These are phyloP conservation scores for Trimorus sp. DNA, from an alignment of 2,888 invertebrate species.

Conservation along the genomic window DNA sequence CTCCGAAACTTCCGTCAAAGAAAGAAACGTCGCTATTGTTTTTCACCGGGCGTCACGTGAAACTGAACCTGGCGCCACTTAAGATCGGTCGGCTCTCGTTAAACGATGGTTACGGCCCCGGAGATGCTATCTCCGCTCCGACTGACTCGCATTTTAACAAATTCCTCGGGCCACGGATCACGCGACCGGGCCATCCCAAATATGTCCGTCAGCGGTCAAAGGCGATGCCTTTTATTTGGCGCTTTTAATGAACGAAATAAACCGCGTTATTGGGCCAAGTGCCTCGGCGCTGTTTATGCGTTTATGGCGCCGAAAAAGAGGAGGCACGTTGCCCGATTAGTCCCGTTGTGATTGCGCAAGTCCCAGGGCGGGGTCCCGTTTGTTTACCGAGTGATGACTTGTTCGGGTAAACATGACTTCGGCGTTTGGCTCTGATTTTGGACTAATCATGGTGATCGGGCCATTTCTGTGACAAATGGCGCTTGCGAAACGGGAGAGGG, in stretches of 20 bases:
- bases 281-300: slow-evolving; percentile 50
- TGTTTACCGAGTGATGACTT: slow-evolving; percentile 33
- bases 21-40: slow-evolving; percentile 53
- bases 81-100: slow-evolving; percentile 75
- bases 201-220: slow-evolving; percentile 52
- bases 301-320: slow-evolving; percentile 42
- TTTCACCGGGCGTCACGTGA: slow-evolving; percentile 65
- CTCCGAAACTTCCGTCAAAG: slow-evolving; percentile 39
- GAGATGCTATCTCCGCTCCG: slow-evolving; percentile 73
- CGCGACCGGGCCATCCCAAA: slow-evolving; percentile 42
- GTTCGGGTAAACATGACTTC: slow-evolving; percentile 23
- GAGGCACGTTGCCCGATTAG: slow-evolving; percentile 43
- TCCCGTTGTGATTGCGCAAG: slow-evolving; percentile 45
- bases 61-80: slow-evolving; percentile 77
- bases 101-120: slow-evolving; percentile 77
- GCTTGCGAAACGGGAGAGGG: not conserved
- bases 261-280: slow-evolving; percentile 44
- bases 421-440: slow-evolving; percentile 5
- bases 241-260: slow-evolving; percentile 59
- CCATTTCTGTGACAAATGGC: slow-evolving; percentile 30
- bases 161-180: slow-evolving; percentile 60
- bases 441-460: slow-evolving; percentile 6
- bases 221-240: slow-evolving; percentile 42
- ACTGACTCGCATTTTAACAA: slow-evolving; percentile 65
- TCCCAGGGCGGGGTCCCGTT: slow-evolving; percentile 17